phyloP scores from a whole-genome alignment of 2,797 vertebrate genomes.

The Rhadinocentrus ornatus region DNA sequence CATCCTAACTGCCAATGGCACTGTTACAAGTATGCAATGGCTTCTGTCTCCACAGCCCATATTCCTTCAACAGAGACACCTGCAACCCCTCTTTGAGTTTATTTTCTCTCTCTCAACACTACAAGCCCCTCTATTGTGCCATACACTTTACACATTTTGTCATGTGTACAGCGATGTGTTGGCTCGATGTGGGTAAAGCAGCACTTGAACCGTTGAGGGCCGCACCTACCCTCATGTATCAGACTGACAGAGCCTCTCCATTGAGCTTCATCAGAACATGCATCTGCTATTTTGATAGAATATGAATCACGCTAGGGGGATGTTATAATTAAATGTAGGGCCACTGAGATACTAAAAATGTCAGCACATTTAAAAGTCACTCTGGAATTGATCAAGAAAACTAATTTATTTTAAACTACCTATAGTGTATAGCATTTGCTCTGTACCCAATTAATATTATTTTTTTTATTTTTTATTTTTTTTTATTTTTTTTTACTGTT shows the following conservation, averaged over 20 bases:
- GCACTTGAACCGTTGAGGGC: conserved; percentile 16
- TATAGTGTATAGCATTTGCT: too few relatives aligned
- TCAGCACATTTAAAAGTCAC: not conserved
- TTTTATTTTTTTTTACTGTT: too few relatives aligned
- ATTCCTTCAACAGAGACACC: conserved; percentile 66
- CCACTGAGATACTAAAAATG: not conserved
- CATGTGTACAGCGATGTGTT: conserved; percentile 8
- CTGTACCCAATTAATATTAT: too few relatives aligned
- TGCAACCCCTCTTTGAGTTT: conserved; percentile 51
- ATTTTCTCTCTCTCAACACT: conserved; percentile 1
- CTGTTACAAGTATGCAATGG: conserved; percentile 62
- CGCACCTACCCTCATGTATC: conserved; percentile 5
- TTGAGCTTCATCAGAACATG: conserved; percentile 30
- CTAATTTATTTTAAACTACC: too few relatives aligned
- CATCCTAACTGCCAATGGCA: conserved; percentile 63
- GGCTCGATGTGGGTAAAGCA: conserved; percentile 19
- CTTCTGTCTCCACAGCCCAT: conserved; percentile 52
- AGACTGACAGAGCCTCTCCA: conserved; percentile 1
- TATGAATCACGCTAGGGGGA: not conserved
- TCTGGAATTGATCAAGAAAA: not conserved
- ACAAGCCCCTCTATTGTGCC: conserved; percentile 43
- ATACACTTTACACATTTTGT: not conserved
- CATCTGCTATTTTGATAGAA: conserved; percentile 27
- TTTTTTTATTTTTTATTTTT: too few relatives aligned
- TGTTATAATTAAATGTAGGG: not conserved